phyloP scores from a whole-genome alignment of 2,888 invertebrate genomes.

The Cantharis lateralis region DNA sequence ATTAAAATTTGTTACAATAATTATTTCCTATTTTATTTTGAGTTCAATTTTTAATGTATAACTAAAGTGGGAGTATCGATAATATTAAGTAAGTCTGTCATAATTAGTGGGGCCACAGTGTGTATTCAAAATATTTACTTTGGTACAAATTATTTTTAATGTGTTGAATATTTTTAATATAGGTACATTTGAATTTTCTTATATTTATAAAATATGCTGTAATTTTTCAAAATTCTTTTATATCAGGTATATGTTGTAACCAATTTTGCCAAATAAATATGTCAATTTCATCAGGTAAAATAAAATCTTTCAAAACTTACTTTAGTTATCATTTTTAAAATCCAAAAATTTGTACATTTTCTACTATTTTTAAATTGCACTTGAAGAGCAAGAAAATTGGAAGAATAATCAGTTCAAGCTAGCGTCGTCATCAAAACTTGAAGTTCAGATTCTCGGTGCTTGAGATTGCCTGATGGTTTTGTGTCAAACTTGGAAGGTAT shows the following conservation, averaged over 20 bases:
- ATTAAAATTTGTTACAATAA: not conserved
- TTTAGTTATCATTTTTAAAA: not conserved
- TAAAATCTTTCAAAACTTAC: not conserved
- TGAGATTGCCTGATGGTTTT: too few species aligned
- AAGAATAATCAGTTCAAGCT: too few species aligned
- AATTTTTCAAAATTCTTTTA: constrained; percentile 57
- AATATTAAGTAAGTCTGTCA: not conserved
- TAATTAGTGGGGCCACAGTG: not conserved
- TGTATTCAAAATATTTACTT: not conserved
- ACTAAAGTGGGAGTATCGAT: not conserved
- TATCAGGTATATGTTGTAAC: constrained; percentile 52
- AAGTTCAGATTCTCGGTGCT: too few species aligned
- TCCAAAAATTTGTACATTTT: too few species aligned
- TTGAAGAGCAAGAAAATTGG: too few species aligned
- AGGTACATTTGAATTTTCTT: constrained; percentile 3
- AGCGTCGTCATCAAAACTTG: too few species aligned
- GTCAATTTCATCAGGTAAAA: constrained; percentile 40
- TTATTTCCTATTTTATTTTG: not conserved
- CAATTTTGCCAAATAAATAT: constrained; percentile 49
- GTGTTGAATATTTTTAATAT: constrained; percentile 4
- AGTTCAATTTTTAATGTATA: not conserved
- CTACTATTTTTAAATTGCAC: too few species aligned
- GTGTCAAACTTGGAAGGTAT: too few species aligned
- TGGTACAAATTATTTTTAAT: not conserved
- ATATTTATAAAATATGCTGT: constrained; percentile 3